Percentiles rank a stretch among this genome's conserved stretches.
Conservation (phyloP, 2,797 vertebrate genomes). For the Eidolon dupreanum region DNA sequence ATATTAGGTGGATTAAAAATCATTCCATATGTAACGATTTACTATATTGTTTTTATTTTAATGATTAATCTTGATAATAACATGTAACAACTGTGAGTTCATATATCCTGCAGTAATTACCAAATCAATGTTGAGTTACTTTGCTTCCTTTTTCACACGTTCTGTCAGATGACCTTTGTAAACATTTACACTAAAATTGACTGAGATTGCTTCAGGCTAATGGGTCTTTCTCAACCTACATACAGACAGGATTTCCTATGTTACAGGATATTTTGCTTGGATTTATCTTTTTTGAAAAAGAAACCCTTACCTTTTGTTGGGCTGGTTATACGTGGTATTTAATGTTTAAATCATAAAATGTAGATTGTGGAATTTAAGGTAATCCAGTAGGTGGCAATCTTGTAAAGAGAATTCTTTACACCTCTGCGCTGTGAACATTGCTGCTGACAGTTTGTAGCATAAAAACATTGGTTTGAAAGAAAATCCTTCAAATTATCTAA, state of each 20-base stretch:
- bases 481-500: neutral
- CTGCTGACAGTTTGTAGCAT: neutral
- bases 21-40: neutral
- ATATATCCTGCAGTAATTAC: neutral
- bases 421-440: neutral
- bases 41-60: conserved; percentile 30
- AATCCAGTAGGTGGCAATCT: conserved; percentile 84
- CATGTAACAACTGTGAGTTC: neutral
- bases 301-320: conserved; percentile 31
- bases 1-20: neutral
- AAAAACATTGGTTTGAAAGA: conserved; percentile 30
- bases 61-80: conserved; percentile 9
- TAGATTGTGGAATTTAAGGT: conserved; percentile 39
- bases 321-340: conserved; percentile 13
- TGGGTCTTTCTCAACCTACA: neutral
- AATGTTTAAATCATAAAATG: conserved; percentile 38
- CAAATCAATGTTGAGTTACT: conserved; percentile 23
- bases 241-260: conserved; percentile 11
- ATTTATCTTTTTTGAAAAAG: neutral
- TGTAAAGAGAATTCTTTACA: conserved; percentile 73
- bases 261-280: neutral
- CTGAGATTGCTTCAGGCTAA: conserved; percentile 26
- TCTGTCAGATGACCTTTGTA: neutral
- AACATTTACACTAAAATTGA: neutral
- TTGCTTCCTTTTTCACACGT: neutral